phyloP scores from a whole-genome alignment of 2,113 vertebrate species.

The Mola mola region DNA sequence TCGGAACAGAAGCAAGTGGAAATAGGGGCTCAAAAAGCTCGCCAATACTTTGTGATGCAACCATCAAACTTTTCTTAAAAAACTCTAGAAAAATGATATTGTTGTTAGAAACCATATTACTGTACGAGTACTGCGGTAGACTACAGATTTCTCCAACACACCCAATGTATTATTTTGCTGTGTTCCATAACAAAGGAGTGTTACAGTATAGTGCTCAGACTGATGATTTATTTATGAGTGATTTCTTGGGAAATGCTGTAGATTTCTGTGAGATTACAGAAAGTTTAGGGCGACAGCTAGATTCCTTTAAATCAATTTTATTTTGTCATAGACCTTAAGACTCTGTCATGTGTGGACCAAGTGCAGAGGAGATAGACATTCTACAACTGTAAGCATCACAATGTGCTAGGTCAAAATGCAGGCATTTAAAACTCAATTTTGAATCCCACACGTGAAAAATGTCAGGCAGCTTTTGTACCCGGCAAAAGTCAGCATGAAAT shows the following conservation, averaged over 20 bases:
- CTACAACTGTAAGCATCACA: no score
- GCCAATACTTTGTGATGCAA: conserved; percentile 4
- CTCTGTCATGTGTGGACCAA: no score
- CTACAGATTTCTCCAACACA: neutral
- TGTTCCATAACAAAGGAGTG: neutral
- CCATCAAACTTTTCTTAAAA: neutral
- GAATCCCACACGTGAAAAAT: no score
- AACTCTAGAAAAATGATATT: no score
- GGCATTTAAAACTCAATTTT: no score
- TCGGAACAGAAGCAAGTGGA: conserved; percentile 4
- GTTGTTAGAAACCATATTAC: neutral
- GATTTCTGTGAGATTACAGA: conserved; percentile 1
- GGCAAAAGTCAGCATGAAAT: no score
- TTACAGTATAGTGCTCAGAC: no score
- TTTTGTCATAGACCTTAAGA: no score
- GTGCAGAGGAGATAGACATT: no score
- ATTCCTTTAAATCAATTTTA: neutral
- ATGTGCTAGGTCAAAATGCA: no score
- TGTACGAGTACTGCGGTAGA: neutral
- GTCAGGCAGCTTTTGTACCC: no score
- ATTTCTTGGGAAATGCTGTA: no score
- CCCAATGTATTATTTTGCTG: neutral
- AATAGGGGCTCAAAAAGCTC: conserved; percentile 17
- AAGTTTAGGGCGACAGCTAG: conserved; percentile 1
- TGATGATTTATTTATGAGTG: neutral